Base-by-base conservation (phyloP, 2,113 vertebrate genomes). In the Struthio camelus region DNA sequence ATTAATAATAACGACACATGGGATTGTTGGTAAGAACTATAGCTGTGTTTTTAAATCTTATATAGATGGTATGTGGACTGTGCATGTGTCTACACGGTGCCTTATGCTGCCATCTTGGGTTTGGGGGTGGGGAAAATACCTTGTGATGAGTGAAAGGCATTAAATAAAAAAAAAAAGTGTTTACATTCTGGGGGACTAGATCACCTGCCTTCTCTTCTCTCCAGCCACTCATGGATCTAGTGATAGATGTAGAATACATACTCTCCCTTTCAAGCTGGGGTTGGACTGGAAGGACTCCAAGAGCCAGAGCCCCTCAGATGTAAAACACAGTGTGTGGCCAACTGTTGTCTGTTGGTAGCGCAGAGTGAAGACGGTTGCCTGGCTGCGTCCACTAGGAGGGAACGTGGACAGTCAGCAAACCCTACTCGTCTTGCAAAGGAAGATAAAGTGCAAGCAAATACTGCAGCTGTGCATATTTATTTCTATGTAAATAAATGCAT, bases 131-230 rank as follows among this genome's bases (percentile, higher is more conserved):
- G 88, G 3, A 69, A 81, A 85, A 92, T 97, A 96, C 97, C 96
- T 96, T 97, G 98, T 96, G 97, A 96, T 70, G 92, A 97, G 96
- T 97, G 92, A 98, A 97, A 98, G 98, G 98, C 98, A 96, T 98
- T 98, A 92, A 98, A 98, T 98, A 98, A 98, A 98, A 94, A 98
- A 98, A 94, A 90, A 95, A 96, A 95, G 56, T 95, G 98, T 98
- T 98, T 98, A 98, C 98, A 98, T 98, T 98, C 97, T 94, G 96
- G 96, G 95, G 93, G 62, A 87, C 66, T 95, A 85, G 34, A 54
- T 42, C 77, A 59, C 38, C 91, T 94, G 46, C 76, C 96, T 97
- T 44, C 67, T 81, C 85, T 44, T 94, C 58, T 19, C 53, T 90
- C 54, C 86, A 13, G 6, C 44, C 28, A 3, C 79, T 44, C 50